A percentile compares a stretch with the other conserved stretches of the same genome.
phyloP scores from a whole-genome alignment of 2,888 invertebrate genomes.

The Autographa gamma region DNA sequence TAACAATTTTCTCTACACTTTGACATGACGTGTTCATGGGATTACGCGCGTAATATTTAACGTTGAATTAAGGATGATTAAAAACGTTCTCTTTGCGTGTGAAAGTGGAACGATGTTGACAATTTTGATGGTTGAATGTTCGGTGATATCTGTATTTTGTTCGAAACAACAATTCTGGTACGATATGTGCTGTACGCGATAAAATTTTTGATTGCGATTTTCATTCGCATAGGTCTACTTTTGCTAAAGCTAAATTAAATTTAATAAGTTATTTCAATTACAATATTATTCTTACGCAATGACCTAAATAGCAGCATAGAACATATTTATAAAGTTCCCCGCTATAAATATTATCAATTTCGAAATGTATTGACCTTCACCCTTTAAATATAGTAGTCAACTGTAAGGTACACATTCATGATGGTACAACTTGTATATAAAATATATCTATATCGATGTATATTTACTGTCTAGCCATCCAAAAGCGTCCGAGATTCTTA shows the following conservation, averaged over 20 bases:
- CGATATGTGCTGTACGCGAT: neutral
- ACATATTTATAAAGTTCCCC: too few species aligned
- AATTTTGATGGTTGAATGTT: neutral
- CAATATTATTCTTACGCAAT: too few species aligned
- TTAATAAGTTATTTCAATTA: too few species aligned
- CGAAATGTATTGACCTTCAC: too few species aligned
- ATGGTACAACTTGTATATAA: neutral
- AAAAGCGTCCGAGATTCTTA: conserved; percentile 51
- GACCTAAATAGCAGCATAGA: too few species aligned
- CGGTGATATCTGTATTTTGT: neutral
- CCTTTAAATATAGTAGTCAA: too few species aligned
- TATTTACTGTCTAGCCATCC: conserved; percentile 33
- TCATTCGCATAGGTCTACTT: neutral
- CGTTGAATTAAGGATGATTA: conserved; percentile 15
- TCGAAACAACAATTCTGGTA: neutral
- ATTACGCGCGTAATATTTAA: conserved; percentile 40
- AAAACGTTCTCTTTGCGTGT: neutral
- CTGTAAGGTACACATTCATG: too few species aligned
- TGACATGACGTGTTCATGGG: conserved; percentile 58
- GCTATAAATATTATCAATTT: too few species aligned
- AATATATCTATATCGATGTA: neutral
- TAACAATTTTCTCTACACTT: conserved; percentile 64
- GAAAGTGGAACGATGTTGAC: neutral
- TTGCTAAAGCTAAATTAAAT: neutral
- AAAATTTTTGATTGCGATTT: neutral